Conservation (phyloP, 2,797 vertebrate species). For the Florisuga fusca region DNA sequence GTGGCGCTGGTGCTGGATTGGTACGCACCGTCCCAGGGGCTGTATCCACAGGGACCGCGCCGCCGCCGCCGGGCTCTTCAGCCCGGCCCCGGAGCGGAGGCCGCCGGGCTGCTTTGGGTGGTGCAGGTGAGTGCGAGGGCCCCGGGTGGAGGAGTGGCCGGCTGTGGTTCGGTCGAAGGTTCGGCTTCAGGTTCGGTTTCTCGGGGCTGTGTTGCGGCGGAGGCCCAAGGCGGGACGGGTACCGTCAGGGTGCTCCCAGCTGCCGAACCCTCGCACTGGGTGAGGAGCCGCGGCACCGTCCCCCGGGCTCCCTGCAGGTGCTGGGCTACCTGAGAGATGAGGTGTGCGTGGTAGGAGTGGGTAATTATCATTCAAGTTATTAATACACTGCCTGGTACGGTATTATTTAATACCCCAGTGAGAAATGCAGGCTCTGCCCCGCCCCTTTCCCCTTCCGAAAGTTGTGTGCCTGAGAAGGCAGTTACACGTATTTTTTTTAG, state of each 20-base stretch:
- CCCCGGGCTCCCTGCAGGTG: too few species aligned
- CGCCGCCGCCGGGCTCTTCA: not conserved
- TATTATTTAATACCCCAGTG: rapidly evolving
- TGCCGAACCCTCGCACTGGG: too few species aligned
- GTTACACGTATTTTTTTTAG: not conserved
- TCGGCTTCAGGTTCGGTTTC: too few species aligned
- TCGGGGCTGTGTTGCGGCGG: not conserved
- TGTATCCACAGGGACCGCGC: not conserved
- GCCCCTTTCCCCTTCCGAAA: not conserved
- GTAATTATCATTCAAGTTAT: not conserved
- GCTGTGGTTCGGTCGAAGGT: not conserved
- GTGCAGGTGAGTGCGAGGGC: slow-evolving; percentile 86
- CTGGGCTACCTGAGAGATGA: too few species aligned
- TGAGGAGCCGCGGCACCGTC: too few species aligned
- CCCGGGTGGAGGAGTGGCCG: not conserved
- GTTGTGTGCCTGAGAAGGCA: not conserved
- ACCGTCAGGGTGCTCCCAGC: too few species aligned
- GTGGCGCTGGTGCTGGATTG: slow-evolving; percentile 63
- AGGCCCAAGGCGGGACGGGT: too few species aligned
- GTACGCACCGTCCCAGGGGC: slow-evolving; percentile 19
- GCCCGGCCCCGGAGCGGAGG: slow-evolving; percentile 78
- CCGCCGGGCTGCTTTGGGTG: slow-evolving; percentile 89
- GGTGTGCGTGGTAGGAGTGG: not conserved
- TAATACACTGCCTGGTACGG: rapidly evolving
- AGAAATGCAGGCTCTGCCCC: not conserved